Evolutionary conservation across 2,113 vertebrate species (phyloP).

Genomic region (Clarias batrachus): DNA sequence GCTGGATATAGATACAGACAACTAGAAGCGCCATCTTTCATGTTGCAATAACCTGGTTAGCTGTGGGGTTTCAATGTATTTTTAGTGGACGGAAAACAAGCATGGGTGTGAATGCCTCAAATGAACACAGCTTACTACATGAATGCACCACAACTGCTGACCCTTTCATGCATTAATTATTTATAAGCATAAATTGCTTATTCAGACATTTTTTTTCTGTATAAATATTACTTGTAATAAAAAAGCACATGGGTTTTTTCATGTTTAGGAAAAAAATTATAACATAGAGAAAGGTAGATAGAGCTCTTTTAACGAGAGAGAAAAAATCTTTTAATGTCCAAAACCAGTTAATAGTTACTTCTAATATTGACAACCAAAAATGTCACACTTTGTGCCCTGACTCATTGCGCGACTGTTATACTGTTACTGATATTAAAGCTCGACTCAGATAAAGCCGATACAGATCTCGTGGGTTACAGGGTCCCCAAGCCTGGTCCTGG

Average conservation of each 20-base stretch:
- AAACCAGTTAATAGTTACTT: not conserved
- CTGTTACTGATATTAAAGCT: too few relatives aligned
- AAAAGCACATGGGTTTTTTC: too few relatives aligned
- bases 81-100: not conserved
- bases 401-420: too few relatives aligned
- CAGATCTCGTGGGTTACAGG: too few relatives aligned
- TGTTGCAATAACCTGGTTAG: not conserved
- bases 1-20: not conserved
- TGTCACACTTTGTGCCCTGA: too few relatives aligned
- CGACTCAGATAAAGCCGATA: too few relatives aligned
- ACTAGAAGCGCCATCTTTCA: not conserved
- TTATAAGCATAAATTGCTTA: not conserved
- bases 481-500: not conserved
- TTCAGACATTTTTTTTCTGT: not conserved
- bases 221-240: not conserved
- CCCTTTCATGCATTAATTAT: not conserved
- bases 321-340: too few relatives aligned
- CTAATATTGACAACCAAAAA: not conserved
- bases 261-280: too few relatives aligned
- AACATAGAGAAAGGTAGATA: too few relatives aligned
- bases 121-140: too few relatives aligned
- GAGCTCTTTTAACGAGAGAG: too few relatives aligned
- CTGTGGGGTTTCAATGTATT: not conserved
- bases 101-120: not conserved
- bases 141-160: not conserved